Base-by-base conservation (phyloP, 2,888 invertebrate genomes). In the Hyposoter didymator region DNA sequence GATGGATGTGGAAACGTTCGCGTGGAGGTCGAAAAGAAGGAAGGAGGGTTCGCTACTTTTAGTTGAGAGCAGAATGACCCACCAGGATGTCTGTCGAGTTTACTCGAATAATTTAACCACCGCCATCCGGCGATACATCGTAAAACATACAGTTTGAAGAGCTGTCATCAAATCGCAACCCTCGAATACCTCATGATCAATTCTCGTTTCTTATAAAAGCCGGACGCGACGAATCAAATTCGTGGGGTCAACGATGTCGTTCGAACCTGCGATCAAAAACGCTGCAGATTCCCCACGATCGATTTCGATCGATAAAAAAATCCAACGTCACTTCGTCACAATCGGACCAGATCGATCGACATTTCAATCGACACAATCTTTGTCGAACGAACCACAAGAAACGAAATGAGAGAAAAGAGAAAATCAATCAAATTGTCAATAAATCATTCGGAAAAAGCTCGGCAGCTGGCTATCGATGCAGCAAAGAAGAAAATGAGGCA, bases 21-120 rank as follows among this genome's bases (percentile, higher is more conserved):
- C 14, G 55, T 55, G 35, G 17, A 49, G 72, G 72, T 55, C 45
- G 43, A 45, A 45, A 22, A 74, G 2, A 59, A 45, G 43, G n/a
- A 35, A 8, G 28, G 35, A 19, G 35, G 14, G 45, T 43, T 28
- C 22, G 28, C 22, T 28, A 28, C 22, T 35, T 47, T 39, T 39
- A 39, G 66, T 35, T 66, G 12, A 10, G n/a, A 28, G n/a, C 35
- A n/a, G n/a, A 72, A 49, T 47, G 35, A 75, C 7, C 64, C 47
- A 52, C 39, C 76, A 39, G 22, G 76, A 47, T 66, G 66, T 66
- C 66, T 49, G 66, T 22, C 19, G n/a, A n/a, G 76, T 55, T 52
- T 64, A 35, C 17, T 66, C 64, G 64, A 17, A 67, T 19, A 67
- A 75, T 75, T 75, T 75, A 64, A 75, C 47, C 75, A 14, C 32